These are phyloP conservation scores for Danio jaintianensis DNA, from an alignment of 2,797 vertebrate genomes.

Conservation along the genomic window DNA sequence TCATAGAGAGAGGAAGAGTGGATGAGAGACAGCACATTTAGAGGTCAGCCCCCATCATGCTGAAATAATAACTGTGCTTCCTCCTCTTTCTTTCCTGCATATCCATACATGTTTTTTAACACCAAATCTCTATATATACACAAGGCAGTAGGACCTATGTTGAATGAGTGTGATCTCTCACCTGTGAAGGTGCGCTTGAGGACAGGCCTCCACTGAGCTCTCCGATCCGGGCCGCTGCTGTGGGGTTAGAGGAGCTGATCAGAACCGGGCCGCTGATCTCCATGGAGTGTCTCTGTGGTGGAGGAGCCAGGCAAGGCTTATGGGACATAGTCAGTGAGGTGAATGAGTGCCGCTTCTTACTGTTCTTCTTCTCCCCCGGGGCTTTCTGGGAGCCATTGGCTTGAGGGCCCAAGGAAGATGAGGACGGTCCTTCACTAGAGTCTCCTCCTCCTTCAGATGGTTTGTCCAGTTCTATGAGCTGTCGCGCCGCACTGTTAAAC, in stretches of 20 bases:
- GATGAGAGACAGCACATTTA: conserved; percentile 29
- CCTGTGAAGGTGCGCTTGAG: conserved; percentile 98
- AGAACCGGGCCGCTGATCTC: conserved; percentile 99
- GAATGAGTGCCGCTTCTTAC: conserved; percentile 98
- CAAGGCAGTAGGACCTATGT: background rate
- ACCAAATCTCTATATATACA: conserved; percentile 6
- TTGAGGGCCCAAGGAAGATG: conserved; percentile 77
- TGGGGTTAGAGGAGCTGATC: conserved; percentile 98
- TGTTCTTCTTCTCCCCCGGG: conserved; percentile 95
- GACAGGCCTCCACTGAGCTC: conserved; percentile 95
- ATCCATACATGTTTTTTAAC: background rate
- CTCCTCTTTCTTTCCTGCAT: background rate
- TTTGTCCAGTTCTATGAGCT: conserved; percentile 96
- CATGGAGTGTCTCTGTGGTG: conserved; percentile 97
- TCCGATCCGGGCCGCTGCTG: conserved; percentile 92
- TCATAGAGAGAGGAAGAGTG: conserved; percentile 1
- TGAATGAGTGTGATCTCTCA: conserved; percentile 64
- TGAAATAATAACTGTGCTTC: conserved; percentile 16
- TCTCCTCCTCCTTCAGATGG: conserved; percentile 81
- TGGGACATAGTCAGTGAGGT: conserved; percentile 98
- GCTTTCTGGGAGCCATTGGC: conserved; percentile 85
- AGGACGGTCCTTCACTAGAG: conserved; percentile 86
- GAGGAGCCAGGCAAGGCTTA: conserved; percentile 90
- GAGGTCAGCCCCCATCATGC: conserved; percentile 18
- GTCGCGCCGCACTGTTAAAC: conserved; percentile 96